Evolutionary conservation across 2,113 vertebrate genomes (phyloP).

Genomic region (Hepsetus odoe): DNA sequence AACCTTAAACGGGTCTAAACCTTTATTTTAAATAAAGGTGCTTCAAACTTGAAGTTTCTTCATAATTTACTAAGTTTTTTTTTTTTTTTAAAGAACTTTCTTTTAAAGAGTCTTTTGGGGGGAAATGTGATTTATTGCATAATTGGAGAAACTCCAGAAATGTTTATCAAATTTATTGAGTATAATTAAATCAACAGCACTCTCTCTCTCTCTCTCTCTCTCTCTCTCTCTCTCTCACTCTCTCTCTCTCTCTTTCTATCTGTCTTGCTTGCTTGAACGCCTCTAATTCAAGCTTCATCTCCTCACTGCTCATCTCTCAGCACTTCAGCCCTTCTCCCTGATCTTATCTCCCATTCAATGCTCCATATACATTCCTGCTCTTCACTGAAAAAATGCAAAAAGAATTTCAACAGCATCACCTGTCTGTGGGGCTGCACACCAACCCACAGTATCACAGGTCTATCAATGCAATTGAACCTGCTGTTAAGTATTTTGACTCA

Average conservation of each 20-base stretch:
- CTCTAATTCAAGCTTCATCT: conserved; percentile 66
- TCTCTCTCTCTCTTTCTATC: not conserved
- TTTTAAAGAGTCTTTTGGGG: not conserved
- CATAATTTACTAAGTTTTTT: too few species aligned
- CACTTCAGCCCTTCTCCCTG: conserved; percentile 61
- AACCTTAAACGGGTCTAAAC: too few species aligned
- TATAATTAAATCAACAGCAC: conserved; percentile 14
- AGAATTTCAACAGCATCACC: conserved; percentile 49
- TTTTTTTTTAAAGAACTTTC: not conserved
- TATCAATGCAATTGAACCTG: too few species aligned
- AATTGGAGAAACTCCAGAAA: too few species aligned
- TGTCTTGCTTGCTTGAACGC: conserved; percentile 54
- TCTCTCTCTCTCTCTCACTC: not conserved
- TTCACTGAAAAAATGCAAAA: conserved; percentile 43
- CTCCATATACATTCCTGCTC: conserved; percentile 74
- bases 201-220: not conserved
- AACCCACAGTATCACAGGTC: not conserved
- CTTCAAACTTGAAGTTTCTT: too few species aligned
- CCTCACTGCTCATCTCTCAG: conserved; percentile 70
- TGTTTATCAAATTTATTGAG: not conserved
- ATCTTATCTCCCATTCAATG: conserved; percentile 75
- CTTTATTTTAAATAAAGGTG: too few species aligned
- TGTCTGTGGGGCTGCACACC: conserved; percentile 37
- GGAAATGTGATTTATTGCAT: too few species aligned
- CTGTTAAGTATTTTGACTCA: too few species aligned